A percentile compares a stretch with the other conserved stretches of the same genome.
These are phyloP conservation scores for Pseudochirops cupreus DNA, from an alignment of 2,797 vertebrate species.

Conservation along the genomic window DNA sequence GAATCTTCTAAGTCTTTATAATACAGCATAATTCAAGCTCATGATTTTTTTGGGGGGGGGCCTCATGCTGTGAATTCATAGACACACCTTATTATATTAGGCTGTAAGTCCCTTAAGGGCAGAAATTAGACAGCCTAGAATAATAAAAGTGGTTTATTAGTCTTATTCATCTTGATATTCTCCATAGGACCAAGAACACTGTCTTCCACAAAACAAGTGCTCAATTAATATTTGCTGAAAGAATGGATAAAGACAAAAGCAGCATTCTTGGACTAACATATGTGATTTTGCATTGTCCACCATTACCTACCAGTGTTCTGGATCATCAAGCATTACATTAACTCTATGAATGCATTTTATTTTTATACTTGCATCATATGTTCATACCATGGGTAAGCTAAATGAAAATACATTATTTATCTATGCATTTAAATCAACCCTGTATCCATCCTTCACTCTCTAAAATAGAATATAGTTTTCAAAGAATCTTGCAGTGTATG, in stretches of 20 bases:
- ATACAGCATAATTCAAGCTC: neutral
- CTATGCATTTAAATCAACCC: slow-evolving; percentile 39
- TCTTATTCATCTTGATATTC: neutral
- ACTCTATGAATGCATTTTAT: neutral
- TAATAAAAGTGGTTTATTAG: neutral
- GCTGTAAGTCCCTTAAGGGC: neutral
- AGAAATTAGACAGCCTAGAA: neutral
- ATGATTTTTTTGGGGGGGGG: neutral
- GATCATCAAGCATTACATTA: neutral
- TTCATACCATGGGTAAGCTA: neutral
- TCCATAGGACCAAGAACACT: neutral
- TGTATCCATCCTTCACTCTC: neutral
- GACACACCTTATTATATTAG: neutral
- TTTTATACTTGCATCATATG: slow-evolving; percentile 22
- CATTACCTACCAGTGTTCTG: neutral
- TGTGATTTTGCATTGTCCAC: neutral
- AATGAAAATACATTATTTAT: slow-evolving; percentile 62
- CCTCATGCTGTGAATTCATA: neutral
- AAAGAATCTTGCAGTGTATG: slow-evolving; percentile 24
- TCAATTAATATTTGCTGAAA: slow-evolving; percentile 2
- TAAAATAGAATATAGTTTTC: slow-evolving; percentile 11
- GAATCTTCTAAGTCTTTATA: neutral
- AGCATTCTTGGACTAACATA: neutral
- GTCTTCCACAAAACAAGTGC: neutral
- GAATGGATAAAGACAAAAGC: neutral